These are phyloP conservation scores for Tricholauxania praeusta DNA, from an alignment of 2,888 invertebrate species.

Conservation along the genomic window DNA sequence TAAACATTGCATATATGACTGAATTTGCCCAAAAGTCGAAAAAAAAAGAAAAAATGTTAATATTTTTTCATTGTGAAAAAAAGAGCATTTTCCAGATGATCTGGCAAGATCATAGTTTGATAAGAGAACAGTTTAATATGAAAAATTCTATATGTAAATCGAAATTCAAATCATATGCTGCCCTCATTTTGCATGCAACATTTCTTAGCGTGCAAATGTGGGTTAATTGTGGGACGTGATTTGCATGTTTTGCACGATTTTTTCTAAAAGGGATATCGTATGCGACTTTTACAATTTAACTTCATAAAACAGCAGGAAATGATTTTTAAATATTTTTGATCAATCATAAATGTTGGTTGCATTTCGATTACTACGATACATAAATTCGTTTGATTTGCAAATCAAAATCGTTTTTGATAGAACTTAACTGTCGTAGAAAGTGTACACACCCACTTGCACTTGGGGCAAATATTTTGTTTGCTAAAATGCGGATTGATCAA, in stretches of 20 bases:
- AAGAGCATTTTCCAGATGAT: neutral
- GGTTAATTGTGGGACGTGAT: slow-evolving; percentile 24
- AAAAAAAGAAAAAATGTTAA: neutral
- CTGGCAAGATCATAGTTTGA: no score
- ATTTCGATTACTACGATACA: no score
- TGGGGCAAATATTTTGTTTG: neutral
- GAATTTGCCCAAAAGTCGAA: neutral
- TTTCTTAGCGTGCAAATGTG: neutral
- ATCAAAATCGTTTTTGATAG: no score
- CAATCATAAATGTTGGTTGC: neutral
- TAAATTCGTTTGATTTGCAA: no score
- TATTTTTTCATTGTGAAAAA: neutral
- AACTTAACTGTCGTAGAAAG: neutral
- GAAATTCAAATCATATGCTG: neutral
- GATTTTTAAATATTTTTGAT: neutral
- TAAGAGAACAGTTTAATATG: no score
- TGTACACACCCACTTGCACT: neutral
- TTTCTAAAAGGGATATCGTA: neutral
- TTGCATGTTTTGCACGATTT: slow-evolving; percentile 8
- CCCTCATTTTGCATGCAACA: neutral
- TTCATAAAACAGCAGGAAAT: neutral
- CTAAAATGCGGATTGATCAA: neutral
- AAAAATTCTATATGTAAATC: no score
- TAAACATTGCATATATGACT: neutral
- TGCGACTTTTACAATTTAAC: neutral